phyloP scores from a whole-genome alignment of 2,797 vertebrate species.

The Sciurus vulgaris region DNA sequence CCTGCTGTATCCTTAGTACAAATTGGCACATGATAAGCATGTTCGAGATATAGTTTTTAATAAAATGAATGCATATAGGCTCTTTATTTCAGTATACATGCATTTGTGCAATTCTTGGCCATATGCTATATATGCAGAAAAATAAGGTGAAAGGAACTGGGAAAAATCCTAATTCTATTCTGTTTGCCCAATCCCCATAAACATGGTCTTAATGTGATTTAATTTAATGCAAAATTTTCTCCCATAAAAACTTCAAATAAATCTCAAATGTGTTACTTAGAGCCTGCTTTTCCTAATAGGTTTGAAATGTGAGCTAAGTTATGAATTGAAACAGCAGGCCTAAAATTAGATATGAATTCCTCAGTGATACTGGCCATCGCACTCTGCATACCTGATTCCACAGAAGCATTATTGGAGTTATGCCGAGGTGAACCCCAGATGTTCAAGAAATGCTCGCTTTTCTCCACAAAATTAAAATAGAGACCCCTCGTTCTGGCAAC shows the following conservation, averaged over 20 bases:
- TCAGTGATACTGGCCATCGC: constrained; percentile 65
- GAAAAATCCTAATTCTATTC: constrained; percentile 27
- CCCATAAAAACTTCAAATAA: constrained; percentile 70
- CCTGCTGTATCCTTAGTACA: neutral
- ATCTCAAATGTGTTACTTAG: constrained; percentile 67
- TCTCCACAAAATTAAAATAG: constrained; percentile 79
- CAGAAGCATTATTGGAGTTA: constrained; percentile 74
- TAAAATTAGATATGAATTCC: constrained; percentile 78
- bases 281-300: constrained; percentile 66
- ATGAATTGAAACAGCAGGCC: constrained; percentile 75
- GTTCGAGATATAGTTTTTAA: neutral
- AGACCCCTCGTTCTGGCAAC: constrained; percentile 71
- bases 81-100: neutral
- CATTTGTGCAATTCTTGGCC: neutral
- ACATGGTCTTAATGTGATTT: constrained; percentile 70
- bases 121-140: neutral
- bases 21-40: neutral
- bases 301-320: constrained; percentile 78
- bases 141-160: neutral
- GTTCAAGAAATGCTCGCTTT: constrained; percentile 72
- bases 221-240: constrained; percentile 71
- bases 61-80: neutral
- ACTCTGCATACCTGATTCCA: constrained; percentile 59
- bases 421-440: constrained; percentile 74
- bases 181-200: neutral